A percentile compares a stretch with the other conserved stretches of the same genome.
Evolutionary conservation across 92 coral and sea anemone species (phyloP).

Genomic region (Palythoa grandiflora): DNA sequence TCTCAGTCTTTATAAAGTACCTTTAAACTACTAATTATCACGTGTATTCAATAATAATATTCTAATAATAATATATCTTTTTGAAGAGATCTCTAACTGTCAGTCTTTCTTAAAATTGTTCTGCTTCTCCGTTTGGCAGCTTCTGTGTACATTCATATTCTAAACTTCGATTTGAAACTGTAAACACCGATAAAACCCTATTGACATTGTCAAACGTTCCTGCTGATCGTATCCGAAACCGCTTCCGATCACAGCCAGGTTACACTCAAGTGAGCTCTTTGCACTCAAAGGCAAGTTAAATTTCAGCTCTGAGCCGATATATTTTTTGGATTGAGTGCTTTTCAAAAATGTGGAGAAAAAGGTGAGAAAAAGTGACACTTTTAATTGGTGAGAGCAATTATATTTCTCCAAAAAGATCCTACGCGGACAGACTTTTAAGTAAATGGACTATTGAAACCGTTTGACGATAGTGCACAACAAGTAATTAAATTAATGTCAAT

Average conservation of each 20-base stretch:
- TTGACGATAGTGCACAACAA: no score
- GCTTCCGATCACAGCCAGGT: constrained; percentile 5
- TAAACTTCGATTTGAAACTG: background rate
- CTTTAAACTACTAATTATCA: background rate
- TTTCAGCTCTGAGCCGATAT: no score
- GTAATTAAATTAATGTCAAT: no score
- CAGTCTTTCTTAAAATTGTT: constrained; percentile 1
- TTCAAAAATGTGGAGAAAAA: no score
- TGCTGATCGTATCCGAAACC: background rate
- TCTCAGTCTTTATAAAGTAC: background rate
- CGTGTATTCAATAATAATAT: background rate
- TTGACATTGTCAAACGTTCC: constrained; percentile 5
- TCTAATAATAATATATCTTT: constrained; percentile 1
- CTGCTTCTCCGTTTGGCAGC: background rate
- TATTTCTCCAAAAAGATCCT: no score
- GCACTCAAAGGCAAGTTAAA: background rate
- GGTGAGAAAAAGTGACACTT: no score
- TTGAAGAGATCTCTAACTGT: constrained; percentile 7
- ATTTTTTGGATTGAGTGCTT: no score
- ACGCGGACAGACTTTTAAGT: no score
- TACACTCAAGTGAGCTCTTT: background rate
- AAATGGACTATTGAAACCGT: no score
- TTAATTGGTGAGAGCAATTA: no score
- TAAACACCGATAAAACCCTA: background rate
- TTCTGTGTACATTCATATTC: constrained; percentile 22